Evolutionary conservation across 1,140 invertebrate genomes (phyloP), one percentile per base, ranked within the genome.

Genomic region (Euschistus heros): DNA sequence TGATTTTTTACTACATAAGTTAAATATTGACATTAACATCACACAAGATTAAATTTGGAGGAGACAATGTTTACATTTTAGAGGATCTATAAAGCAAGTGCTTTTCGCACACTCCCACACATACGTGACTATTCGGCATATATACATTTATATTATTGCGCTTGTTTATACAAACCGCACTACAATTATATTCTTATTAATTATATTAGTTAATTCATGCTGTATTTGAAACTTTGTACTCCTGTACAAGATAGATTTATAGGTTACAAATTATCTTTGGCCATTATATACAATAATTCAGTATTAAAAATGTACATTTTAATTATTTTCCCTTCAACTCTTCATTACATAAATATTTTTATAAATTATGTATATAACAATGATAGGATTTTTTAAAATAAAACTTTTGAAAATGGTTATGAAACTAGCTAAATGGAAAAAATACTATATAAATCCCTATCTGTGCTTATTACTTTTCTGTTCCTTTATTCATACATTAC

Each of bases 81-180:
- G 33, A 57, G 54, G 54, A 57, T 57, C 54, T 57, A 57, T 57
- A 26, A 57, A 57, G 54, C 54, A 61, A 61, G 59, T 37, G 42
- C 33, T 37, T 61, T 26, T 24, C 59, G 30, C 59, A 42, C 55
- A 61, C 18, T 42, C 59, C 59, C 59, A 61, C 59, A 61, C 33
- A 61, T 44, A 18, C 33, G 54, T 57, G 54, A 22, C 59, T 61
- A 61, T 61, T 61, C 33, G 59, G 42, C 59, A 20, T 61, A 61
- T 61, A 33, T 61, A 61, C 59, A 61, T 22, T 61, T 61, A 33
- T 18, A 37, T 61, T 61, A 42, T 37, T 37, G 59, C 59, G 18
- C n/a, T 42, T 61, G 59, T 61, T 18, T 61, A 33, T 30, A 61
- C 37, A 42, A 61, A 33, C 13, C 37, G 30, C 59, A 18, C 59